Evolutionary conservation across 2,797 vertebrate genomes (phyloP).

Genomic region (Sandelia bainsii): DNA sequence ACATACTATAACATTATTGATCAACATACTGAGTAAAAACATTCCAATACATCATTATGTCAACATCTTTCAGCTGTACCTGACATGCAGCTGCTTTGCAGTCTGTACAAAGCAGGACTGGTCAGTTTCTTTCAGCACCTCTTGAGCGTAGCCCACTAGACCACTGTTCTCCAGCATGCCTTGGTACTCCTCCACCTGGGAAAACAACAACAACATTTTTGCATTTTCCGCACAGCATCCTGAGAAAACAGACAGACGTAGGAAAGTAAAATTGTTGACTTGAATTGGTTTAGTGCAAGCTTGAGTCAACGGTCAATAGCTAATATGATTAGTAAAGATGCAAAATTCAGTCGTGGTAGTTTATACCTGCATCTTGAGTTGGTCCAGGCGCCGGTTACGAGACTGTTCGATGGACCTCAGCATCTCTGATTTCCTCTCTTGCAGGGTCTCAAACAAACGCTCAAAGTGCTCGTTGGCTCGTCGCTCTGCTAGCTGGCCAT

Average conservation of each 20-base stretch:
- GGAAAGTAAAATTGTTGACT: background rate
- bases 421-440: constrained; percentile 91
- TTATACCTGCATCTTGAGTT: constrained; percentile 87
- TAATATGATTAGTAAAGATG: background rate
- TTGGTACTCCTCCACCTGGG: constrained; percentile 92
- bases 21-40: background rate
- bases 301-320: background rate
- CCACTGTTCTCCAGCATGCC: constrained; percentile 97
- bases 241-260: background rate
- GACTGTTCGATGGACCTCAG: constrained; percentile 90
- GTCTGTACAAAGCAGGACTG: constrained; percentile 99
- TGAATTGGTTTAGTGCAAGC: background rate
- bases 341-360: background rate
- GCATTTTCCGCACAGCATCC: background rate
- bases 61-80: constrained; percentile 78
- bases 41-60: background rate
- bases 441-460: constrained; percentile 89
- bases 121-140: constrained; percentile 97
- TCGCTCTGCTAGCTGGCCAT: constrained; percentile 91
- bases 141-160: constrained; percentile 96
- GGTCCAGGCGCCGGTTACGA: constrained; percentile 87
- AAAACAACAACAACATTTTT: background rate
- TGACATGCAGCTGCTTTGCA: constrained; percentile 94
- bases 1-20: background rate
- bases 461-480: constrained; percentile 91